Percentiles rank a stretch among this genome's conserved stretches.
Evolutionary conservation across 2,888 invertebrate genomes (phyloP).

Genomic region (Osmoderma eremita): DNA sequence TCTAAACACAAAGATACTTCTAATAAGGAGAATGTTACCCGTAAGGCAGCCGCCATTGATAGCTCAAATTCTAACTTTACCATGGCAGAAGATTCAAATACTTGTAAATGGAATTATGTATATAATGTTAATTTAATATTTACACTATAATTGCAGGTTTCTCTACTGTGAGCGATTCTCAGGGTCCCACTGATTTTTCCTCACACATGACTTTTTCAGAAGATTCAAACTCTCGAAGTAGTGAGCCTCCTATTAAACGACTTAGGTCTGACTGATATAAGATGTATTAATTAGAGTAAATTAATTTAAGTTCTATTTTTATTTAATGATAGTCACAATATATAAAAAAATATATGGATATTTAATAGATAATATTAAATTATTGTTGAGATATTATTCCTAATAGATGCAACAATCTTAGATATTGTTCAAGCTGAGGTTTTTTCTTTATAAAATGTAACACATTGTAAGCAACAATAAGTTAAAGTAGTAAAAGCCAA

Average conservation of each 20-base stretch:
- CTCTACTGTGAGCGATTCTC: conserved; percentile 90
- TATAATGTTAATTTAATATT: neutral
- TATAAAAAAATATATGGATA: neutral
- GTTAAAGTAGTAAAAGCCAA: no score
- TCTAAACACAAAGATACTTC: conserved; percentile 70
- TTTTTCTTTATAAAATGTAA: no score
- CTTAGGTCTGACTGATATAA: conserved; percentile 77
- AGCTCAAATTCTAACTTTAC: conserved; percentile 86
- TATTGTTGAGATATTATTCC: no score
- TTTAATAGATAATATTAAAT: no score
- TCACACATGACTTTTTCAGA: conserved; percentile 88
- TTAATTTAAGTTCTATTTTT: conserved; percentile 2
- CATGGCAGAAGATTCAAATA: conserved; percentile 88
- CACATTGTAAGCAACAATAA: no score
- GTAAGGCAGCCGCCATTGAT: conserved; percentile 74
- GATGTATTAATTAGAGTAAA: conserved; percentile 12
- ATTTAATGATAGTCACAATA: neutral
- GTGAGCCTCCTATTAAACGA: conserved; percentile 80
- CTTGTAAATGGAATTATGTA: conserved; percentile 72
- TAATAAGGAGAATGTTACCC: conserved; percentile 82
- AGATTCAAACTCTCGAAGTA: conserved; percentile 90
- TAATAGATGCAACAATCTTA: no score
- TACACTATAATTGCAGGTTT: conserved; percentile 77
- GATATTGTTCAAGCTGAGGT: no score
- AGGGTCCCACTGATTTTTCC: conserved; percentile 87